These are phyloP conservation scores for Lasioglossum pauxillum DNA, from an alignment of 2,888 invertebrate genomes.

Conservation along the genomic window DNA sequence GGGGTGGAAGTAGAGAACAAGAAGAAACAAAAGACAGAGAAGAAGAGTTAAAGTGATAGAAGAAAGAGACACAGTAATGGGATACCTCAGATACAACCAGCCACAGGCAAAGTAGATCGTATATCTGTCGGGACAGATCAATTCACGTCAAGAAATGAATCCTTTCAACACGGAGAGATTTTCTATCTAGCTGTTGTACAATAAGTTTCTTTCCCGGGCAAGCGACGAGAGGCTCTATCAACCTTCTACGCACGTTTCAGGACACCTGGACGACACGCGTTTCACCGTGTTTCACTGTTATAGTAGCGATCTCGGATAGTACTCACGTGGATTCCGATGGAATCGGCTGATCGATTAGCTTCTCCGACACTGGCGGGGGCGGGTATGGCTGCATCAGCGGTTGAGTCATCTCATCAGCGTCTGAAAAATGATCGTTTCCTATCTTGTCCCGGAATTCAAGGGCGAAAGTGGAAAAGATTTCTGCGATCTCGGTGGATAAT, in stretches of 20 bases:
- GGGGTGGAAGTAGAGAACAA: constrained; percentile 11
- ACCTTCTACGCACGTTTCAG: constrained; percentile 57
- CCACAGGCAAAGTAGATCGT: constrained; percentile 92
- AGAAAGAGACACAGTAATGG: constrained; percentile 66
- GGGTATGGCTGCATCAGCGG: constrained; percentile 88
- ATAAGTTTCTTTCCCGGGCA: not conserved
- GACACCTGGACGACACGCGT: constrained; percentile 8
- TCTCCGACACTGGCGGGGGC: constrained; percentile 88
- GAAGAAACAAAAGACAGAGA: constrained; percentile 30
- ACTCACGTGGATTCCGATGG: constrained; percentile 93
- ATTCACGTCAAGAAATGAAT: constrained; percentile 67
- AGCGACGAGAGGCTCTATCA: constrained; percentile 72
- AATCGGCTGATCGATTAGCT: constrained; percentile 89
- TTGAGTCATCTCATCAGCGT: constrained; percentile 78
- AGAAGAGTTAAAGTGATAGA: constrained; percentile 51
- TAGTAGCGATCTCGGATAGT: constrained; percentile 35
- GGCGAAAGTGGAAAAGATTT: not conserved
- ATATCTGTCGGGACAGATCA: constrained; percentile 74
- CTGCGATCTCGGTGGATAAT: not conserved
- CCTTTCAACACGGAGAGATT: constrained; percentile 50
- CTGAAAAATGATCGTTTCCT: constrained; percentile 57
- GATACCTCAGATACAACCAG: constrained; percentile 93
- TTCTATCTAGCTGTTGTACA: constrained; percentile 47
- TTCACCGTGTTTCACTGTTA: not conserved
- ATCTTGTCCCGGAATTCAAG: not conserved